Evolutionary conservation across 2,797 vertebrate species (phyloP).

Genomic region (Brachymystax lenok): DNA sequence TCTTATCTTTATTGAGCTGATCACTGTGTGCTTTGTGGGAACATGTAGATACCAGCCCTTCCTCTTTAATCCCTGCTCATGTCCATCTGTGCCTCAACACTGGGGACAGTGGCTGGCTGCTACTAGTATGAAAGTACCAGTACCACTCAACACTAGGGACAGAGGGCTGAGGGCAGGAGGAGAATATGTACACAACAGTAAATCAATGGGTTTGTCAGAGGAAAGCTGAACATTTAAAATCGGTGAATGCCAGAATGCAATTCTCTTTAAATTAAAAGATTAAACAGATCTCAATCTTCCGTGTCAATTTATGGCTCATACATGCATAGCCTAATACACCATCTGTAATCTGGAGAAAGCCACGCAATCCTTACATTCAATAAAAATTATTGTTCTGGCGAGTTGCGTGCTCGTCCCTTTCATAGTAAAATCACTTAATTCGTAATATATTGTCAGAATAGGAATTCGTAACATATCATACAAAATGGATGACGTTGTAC

Average conservation of each 20-base stretch:
- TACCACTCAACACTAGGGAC: neutral
- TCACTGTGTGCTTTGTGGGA: conserved; percentile 62
- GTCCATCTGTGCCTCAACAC: neutral
- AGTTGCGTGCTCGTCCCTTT: too few species aligned
- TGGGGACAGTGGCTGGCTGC: neutral
- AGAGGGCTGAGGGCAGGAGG: neutral
- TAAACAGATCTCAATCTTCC: too few species aligned
- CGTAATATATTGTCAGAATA: too few species aligned
- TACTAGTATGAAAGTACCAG: neutral
- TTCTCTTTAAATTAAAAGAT: neutral
- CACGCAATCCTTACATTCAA: too few species aligned
- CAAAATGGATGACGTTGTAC: too few species aligned
- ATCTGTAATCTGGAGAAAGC: too few species aligned
- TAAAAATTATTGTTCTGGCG: too few species aligned
- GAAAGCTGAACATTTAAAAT: neutral
- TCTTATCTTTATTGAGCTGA: conserved; percentile 68
- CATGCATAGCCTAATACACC: too few species aligned
- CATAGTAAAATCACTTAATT: too few species aligned
- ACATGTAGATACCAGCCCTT: conserved; percentile 64
- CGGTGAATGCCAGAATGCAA: neutral
- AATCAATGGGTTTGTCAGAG: neutral
- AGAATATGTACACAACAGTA: neutral
- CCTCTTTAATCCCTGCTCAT: conserved; percentile 37
- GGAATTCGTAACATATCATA: too few species aligned
- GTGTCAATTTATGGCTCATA: too few species aligned